phyloP scores from a whole-genome alignment of 2,113 vertebrate species.

The Saccopteryx leptura region DNA sequence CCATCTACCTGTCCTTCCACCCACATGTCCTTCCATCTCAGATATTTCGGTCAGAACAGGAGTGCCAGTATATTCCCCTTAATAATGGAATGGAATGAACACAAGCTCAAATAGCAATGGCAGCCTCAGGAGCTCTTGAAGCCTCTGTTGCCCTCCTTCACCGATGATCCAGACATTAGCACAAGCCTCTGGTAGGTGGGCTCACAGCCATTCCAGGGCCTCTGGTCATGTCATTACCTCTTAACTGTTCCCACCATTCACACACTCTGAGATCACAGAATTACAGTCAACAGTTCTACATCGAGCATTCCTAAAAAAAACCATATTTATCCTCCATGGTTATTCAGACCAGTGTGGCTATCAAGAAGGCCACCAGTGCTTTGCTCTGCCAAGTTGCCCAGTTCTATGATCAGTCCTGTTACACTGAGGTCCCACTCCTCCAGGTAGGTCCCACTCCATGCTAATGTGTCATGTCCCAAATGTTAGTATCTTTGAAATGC shows the following conservation, averaged over 20 bases:
- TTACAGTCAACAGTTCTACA: fast-evolving
- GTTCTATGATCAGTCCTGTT: background rate
- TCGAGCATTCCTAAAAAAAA: background rate
- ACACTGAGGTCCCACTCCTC: background rate
- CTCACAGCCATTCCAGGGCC: background rate
- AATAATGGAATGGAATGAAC: background rate
- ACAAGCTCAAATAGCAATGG: background rate
- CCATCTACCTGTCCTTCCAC: background rate
- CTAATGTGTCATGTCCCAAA: background rate
- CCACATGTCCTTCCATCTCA: background rate
- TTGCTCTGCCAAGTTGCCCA: background rate
- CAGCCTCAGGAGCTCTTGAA: background rate
- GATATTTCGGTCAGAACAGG: background rate
- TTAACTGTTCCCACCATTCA: background rate
- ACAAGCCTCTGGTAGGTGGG: background rate
- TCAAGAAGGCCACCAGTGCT: background rate
- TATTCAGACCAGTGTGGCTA: background rate
- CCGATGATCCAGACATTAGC: background rate
- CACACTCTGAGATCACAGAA: background rate
- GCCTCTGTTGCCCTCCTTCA: background rate
- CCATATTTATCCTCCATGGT: background rate
- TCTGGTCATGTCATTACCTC: background rate
- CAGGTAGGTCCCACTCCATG: background rate
- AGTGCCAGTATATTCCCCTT: background rate
- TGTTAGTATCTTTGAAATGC: background rate